Evolutionary conservation across 2,888 invertebrate genomes (phyloP).

Genomic region (Diplazon laetatorius): DNA sequence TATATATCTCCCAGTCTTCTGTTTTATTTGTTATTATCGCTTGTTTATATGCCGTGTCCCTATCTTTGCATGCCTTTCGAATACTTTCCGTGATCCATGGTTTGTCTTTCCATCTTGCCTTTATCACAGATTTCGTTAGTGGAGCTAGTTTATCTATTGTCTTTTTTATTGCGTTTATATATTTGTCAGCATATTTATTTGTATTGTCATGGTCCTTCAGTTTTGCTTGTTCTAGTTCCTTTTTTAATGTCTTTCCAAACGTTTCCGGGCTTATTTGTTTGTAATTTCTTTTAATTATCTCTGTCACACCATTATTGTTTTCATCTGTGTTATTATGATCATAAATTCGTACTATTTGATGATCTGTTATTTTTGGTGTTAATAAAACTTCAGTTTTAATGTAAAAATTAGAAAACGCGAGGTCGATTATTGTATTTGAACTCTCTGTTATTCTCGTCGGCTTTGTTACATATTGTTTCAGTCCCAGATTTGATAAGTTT

Average conservation of each 20-base stretch:
- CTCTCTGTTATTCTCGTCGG: constrained; percentile 17
- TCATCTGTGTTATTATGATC: no score
- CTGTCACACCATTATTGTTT: no score
- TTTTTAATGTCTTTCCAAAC: not conserved
- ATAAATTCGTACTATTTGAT: no score
- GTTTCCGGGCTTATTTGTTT: not conserved
- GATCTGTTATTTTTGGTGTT: constrained; percentile 8
- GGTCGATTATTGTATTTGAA: constrained; percentile 10
- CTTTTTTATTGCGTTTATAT: not conserved
- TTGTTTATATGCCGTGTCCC: not conserved
- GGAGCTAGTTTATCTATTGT: constrained; percentile 7
- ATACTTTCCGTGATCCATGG: not conserved
- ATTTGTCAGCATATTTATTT: not conserved
- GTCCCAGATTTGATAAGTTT: not conserved
- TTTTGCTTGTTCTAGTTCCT: not conserved
- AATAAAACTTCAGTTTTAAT: no score
- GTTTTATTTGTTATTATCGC: not conserved
- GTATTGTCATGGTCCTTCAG: no score
- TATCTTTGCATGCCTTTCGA: not conserved
- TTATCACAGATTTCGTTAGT: not conserved
- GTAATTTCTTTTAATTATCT: not conserved
- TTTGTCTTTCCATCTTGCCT: no score
- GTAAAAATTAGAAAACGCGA: constrained; percentile 11
- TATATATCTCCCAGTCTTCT: constrained; percentile 25
- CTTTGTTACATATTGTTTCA: constrained; percentile 12